Conservation (phyloP, 2,888 invertebrate species). For the Dromius quadrimaculatus region DNA sequence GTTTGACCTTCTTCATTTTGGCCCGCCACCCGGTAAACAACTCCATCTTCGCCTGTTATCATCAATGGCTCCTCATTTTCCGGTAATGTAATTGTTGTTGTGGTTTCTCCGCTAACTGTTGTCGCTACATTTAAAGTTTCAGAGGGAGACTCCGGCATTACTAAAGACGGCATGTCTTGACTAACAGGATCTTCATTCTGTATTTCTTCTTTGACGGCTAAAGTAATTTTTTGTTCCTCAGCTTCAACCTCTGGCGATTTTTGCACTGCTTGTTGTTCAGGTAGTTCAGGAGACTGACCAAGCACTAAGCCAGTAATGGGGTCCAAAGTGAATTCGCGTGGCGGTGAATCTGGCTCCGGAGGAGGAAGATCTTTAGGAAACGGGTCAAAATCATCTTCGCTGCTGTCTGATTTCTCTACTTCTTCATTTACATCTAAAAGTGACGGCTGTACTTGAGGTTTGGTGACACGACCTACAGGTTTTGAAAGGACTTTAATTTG, state of each 20-base stretch:
- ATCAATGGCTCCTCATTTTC: slow-evolving; percentile 75
- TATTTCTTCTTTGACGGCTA: slow-evolving; percentile 18
- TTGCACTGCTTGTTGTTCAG: slow-evolving; percentile 61
- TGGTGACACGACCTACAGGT: background rate
- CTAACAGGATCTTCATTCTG: background rate
- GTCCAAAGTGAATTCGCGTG: slow-evolving; percentile 78
- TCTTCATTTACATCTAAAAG: slow-evolving; percentile 48
- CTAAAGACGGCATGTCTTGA: slow-evolving; percentile 60
- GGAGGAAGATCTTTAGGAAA: slow-evolving; percentile 72
- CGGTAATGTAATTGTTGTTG: slow-evolving; percentile 59
- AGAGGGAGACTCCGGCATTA: slow-evolving; percentile 64
- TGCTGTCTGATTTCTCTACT: slow-evolving; percentile 67
- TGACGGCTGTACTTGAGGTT: slow-evolving; percentile 1
- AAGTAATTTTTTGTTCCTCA: background rate
- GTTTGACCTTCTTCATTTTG: slow-evolving; percentile 85
- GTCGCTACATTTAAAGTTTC: slow-evolving; percentile 9
- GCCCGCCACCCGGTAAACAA: slow-evolving; percentile 82
- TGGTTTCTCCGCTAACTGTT: slow-evolving; percentile 56
- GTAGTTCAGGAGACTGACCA: slow-evolving; percentile 67
- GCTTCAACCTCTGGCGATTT: slow-evolving; percentile 30
- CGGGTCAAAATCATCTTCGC: slow-evolving; percentile 75
- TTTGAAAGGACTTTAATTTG: slow-evolving; percentile 47
- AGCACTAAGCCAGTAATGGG: slow-evolving; percentile 73
- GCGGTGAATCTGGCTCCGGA: slow-evolving; percentile 74
- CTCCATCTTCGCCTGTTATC: slow-evolving; percentile 88